Conservation (phyloP, 37 sponge, comb jelly and placozoan genomes). For the Agelas oroides region DNA sequence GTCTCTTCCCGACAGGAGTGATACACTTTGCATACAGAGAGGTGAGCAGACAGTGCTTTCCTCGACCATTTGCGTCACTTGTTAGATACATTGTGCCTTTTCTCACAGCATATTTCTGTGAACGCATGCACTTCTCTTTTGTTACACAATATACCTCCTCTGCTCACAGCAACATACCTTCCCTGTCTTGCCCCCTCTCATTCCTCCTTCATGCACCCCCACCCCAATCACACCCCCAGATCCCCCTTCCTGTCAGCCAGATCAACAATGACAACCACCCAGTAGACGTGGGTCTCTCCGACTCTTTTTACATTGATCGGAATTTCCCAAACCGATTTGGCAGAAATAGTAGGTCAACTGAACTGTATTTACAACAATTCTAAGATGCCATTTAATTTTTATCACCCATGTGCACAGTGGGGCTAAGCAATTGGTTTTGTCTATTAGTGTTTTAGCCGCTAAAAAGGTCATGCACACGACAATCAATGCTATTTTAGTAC, state of each 20-base stretch:
- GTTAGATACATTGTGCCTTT: no score
- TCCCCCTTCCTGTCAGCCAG: slow-evolving; percentile 48
- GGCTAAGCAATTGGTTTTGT: no score
- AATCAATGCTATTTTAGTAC: no score
- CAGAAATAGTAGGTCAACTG: no score
- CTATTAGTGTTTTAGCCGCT: no score
- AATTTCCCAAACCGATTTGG: not conserved
- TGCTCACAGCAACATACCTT: no score
- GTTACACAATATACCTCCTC: not conserved
- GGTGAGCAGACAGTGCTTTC: slow-evolving; percentile 28
- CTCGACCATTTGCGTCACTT: not conserved
- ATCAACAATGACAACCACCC: slow-evolving; percentile 56
- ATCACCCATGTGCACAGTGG: no score
- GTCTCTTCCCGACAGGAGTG: slow-evolving; percentile 62
- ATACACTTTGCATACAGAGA: slow-evolving; percentile 83
- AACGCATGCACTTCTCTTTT: no score
- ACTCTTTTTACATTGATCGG: slow-evolving; percentile 54
- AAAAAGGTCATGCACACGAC: no score
- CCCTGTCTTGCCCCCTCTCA: no score
- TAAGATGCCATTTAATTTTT: no score
- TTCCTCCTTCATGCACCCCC: not conserved
- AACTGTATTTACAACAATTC: not conserved
- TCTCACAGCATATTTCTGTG: no score
- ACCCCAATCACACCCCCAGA: slow-evolving; percentile 5
- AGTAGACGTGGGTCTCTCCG: slow-evolving; percentile 67